A percentile compares a stretch with the other conserved stretches of the same genome.
Conservation (phyloP, 2,113 vertebrate genomes). For the Ursus arctos region DNA sequence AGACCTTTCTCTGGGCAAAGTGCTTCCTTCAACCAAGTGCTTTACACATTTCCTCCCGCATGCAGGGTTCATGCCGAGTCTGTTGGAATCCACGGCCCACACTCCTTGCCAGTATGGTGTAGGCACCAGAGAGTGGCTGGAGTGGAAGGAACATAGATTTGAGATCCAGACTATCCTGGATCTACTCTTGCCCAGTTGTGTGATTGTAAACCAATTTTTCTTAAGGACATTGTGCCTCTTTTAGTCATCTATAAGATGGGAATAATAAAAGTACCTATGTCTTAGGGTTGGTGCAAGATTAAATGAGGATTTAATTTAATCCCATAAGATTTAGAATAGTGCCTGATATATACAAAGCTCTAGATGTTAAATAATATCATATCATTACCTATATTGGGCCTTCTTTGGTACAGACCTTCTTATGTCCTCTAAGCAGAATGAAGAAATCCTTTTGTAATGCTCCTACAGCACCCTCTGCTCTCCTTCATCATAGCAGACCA, state of each 20-base stretch:
- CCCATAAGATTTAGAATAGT: not conserved
- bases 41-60: not conserved
- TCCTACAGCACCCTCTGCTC: not conserved
- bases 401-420: not conserved
- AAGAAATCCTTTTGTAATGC: not conserved
- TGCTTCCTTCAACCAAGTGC: not conserved
- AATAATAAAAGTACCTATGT: not conserved
- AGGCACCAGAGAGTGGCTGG: not conserved
- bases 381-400: not conserved
- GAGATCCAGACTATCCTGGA: not conserved
- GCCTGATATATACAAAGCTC: not conserved
- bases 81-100: not conserved
- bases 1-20: not conserved
- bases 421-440: not conserved
- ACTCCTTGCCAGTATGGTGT: fast-evolving
- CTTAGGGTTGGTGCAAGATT: not conserved
- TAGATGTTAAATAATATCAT: not conserved
- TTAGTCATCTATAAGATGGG: not conserved
- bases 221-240: not conserved
- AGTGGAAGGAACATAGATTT: not conserved
- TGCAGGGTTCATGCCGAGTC: not conserved
- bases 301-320: slow-evolving; percentile 11
- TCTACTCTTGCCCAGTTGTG: not conserved
- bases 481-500: not conserved
- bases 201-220: not conserved